Evolutionary conservation across 2,113 vertebrate species (phyloP), one percentile per base, ranked within the genome.

Genomic region (Turnix velox): DNA sequence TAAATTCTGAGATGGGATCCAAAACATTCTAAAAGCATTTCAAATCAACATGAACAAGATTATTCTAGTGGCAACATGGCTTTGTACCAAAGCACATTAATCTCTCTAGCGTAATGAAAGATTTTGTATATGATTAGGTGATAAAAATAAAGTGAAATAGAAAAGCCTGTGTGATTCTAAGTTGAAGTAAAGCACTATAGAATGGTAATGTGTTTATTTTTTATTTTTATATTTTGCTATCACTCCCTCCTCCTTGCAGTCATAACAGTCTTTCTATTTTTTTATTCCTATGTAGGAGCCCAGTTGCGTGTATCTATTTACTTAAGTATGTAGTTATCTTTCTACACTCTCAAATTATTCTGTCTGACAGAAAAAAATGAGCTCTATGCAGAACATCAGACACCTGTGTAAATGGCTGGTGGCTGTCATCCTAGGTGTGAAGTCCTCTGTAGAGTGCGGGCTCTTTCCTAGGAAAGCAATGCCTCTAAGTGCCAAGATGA

Each of bases 1-100:
- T 67, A 69, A 76, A 76, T 68, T 89, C 75, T 89, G 31, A 71
- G n/a, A 39, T 35, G 39, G 46, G 59, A 66, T 88, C 77, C 51
- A 39, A 80, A 80, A 76, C 27, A 66, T 15, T 45, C 48, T 30
- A 46, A 30, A 73, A 85, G 4, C 4, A 65, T 90, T 69, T 82
- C 24, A 84, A 55, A 62, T 8, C 23, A 67, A 12, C 5, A 7
- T 46, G n/a, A 40, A 37, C 25, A 27, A 79, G 14, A 58, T 9
- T 48, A 19, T 39, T 62, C 24, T 27, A 65, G 62, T 58, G 19
- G 31, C 39, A 88, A 39, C 15, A 71, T 35, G 11, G 19, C 68
- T 79, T 82, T 54, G 5, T 76, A 49, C 17, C 68, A 28, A 85
- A 79, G 42, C 46, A 62, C 4, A 0, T 46, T 62, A 45, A 65